Conservation (phyloP, 2,888 invertebrate species). For the Nineta flava region DNA sequence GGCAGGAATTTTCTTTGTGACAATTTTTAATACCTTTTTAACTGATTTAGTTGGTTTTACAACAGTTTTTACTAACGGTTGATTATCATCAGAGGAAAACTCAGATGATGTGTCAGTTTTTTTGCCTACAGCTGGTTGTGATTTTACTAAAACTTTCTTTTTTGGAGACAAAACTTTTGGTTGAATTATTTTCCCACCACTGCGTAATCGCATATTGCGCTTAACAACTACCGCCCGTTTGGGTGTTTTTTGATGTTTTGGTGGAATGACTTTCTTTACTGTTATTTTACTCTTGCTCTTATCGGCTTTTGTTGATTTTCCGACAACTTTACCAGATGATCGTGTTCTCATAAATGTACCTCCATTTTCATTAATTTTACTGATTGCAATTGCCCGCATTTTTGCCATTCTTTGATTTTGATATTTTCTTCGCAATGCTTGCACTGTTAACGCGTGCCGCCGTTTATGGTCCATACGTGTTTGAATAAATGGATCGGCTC, state of each 20-base stretch:
- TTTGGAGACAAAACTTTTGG: constrained; percentile 19
- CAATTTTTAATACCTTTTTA: constrained; percentile 5
- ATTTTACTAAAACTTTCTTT: constrained; percentile 19
- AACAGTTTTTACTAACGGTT: constrained; percentile 23
- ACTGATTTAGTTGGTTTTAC: constrained; percentile 9
- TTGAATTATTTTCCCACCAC: constrained; percentile 26
- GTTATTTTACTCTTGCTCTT: constrained; percentile 27
- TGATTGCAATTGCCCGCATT: constrained; percentile 29
- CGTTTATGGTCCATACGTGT: constrained; percentile 28
- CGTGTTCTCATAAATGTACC: constrained; percentile 30
- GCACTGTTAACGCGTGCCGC: constrained; percentile 31
- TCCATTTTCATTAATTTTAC: constrained; percentile 23
- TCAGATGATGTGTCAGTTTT: constrained; percentile 18
- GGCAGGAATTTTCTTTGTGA: constrained; percentile 3
- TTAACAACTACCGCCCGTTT: constrained; percentile 11
- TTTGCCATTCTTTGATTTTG: constrained; percentile 44
- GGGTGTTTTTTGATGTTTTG: background rate
- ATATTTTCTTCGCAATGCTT: constrained; percentile 39
- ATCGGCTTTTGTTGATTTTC: constrained; percentile 10
- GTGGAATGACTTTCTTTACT: constrained; percentile 16
- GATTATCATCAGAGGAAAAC: constrained; percentile 38
- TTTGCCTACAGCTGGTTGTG: constrained; percentile 12
- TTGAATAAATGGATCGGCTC: constrained; percentile 32
- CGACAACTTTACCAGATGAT: constrained; percentile 21
- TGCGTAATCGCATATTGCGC: constrained; percentile 29